Evolutionary conservation across 2,797 vertebrate species (phyloP).

Genomic region (Anguilla pacifica): DNA sequence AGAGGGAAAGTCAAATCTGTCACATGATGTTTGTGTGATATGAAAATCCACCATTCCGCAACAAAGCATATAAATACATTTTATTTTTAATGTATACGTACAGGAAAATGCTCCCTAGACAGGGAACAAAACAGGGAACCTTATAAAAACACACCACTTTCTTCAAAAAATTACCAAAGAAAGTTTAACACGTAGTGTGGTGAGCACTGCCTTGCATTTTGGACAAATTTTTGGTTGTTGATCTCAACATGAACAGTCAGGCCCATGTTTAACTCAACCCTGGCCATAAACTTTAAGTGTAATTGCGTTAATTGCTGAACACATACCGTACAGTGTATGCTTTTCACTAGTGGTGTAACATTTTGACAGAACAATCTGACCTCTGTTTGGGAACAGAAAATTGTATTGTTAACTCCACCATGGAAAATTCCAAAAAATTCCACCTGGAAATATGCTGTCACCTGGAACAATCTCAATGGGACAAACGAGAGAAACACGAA

Average conservation of each 20-base stretch:
- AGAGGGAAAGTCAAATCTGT: neutral
- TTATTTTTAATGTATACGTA: neutral
- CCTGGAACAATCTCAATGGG: neutral
- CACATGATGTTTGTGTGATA: neutral
- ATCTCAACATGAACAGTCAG: neutral
- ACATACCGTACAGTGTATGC: neutral
- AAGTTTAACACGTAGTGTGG: conserved; percentile 7
- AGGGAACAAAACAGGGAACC: neutral
- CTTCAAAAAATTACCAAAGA: neutral
- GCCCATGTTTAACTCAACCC: neutral
- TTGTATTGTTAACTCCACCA: neutral
- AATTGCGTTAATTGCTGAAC: conserved; percentile 13
- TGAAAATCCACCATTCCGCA: neutral
- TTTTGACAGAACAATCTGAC: neutral
- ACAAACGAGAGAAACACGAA: neutral
- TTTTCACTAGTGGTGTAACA: neutral
- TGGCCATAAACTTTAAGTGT: neutral
- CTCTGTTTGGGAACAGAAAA: conserved; percentile 1
- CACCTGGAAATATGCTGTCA: neutral
- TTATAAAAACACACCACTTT: neutral
- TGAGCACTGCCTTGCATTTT: neutral
- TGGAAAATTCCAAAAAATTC: conserved; percentile 17
- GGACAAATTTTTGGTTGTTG: neutral
- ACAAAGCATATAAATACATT: neutral
- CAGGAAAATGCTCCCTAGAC: neutral